Evolutionary conservation across 2,113 vertebrate species (phyloP).

Genomic region (Neogobius melanostomus): DNA sequence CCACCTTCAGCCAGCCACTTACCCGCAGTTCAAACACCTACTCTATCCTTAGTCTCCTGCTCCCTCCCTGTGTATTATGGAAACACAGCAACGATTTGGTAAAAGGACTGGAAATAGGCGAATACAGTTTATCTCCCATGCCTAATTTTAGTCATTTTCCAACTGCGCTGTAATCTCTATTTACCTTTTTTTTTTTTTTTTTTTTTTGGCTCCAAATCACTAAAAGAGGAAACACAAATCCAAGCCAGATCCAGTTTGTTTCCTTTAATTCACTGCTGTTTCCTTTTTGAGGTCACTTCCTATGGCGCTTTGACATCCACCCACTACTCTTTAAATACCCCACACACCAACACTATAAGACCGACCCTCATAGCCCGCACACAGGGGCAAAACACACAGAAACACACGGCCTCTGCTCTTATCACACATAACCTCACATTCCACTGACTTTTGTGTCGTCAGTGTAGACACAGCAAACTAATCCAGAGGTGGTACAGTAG

Average conservation of each 20-base stretch:
- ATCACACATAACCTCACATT: constrained; percentile 43
- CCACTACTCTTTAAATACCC: constrained; percentile 13
- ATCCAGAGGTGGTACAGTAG: constrained; percentile 29
- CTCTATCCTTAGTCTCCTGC: constrained; percentile 5
- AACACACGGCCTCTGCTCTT: constrained; percentile 46
- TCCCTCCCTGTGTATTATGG: constrained; percentile 5
- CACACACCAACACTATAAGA: constrained; percentile 8
- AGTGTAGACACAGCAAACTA: constrained; percentile 64
- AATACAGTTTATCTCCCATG: no score
- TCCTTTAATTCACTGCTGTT: constrained; percentile 72
- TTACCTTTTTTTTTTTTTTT: constrained; percentile 1
- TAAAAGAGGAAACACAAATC: constrained; percentile 52
- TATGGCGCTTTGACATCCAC: constrained; percentile 49
- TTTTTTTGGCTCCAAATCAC: constrained; percentile 13
- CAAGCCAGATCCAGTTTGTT: constrained; percentile 50
- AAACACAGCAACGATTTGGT: constrained; percentile 25
- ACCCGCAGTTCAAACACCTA: constrained; percentile 11
- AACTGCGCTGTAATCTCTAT: background rate
- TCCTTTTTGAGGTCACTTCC: constrained; percentile 72
- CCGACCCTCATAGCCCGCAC: constrained; percentile 24
- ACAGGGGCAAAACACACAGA: constrained; percentile 27
- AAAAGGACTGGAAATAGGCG: no score
- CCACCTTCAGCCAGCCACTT: constrained; percentile 33
- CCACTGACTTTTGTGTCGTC: constrained; percentile 25
- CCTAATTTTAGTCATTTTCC: background rate